A percentile compares a stretch with the other conserved stretches of the same genome.
Conservation (phyloP, 2,113 vertebrate species). For the Phocoena sinus region DNA sequence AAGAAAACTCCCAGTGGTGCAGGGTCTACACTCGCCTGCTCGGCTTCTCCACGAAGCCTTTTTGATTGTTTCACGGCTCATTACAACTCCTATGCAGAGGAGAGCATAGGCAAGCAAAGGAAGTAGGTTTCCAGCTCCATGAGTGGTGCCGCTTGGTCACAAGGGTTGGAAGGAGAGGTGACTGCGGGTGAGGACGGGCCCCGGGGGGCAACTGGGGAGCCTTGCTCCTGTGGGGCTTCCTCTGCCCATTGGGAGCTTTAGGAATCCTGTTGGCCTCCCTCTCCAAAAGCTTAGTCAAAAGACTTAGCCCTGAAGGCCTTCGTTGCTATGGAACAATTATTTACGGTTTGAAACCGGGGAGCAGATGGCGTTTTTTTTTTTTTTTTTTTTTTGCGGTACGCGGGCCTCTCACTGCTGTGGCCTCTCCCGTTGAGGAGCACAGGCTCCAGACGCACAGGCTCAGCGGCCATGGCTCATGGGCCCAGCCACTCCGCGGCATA, state of each 20-base stretch:
- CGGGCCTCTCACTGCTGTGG: no score
- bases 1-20: accelerated
- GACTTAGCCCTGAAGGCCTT: neutral
- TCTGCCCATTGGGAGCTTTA: neutral
- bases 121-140: neutral
- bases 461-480: no score
- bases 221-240: accelerated
- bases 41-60: neutral
- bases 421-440: no score
- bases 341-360: neutral
- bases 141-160: no score
- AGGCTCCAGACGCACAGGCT: no score
- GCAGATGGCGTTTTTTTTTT: slow-evolving; percentile 45
- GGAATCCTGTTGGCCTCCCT: accelerated
- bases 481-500: no score
- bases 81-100: accelerated
- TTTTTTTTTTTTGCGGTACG: no score
- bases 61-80: accelerated
- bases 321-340: neutral
- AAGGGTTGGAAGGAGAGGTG: neutral
- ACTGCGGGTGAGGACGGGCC: neutral
- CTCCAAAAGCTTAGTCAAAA: neutral
- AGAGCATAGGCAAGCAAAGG: accelerated
- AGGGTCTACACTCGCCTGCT: accelerated
- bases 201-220: neutral